Base-by-base conservation (phyloP, 2,888 invertebrate genomes). In the Amiota communis region DNA sequence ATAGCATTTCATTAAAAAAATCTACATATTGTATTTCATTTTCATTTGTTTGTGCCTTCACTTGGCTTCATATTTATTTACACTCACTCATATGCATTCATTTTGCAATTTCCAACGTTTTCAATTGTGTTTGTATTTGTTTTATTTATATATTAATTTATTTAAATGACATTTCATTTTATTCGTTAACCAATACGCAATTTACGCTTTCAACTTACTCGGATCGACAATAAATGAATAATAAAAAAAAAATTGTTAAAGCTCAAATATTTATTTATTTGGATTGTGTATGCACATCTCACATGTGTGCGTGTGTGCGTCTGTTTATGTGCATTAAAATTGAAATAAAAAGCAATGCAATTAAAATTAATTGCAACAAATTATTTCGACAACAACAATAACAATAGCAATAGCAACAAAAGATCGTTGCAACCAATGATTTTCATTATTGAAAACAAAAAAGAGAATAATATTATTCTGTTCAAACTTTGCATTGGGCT, bases 341-440 rank as follows among this genome's bases (percentile, higher is more conserved):
- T 78, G 83, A 82, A 77, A 74, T 80, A 76, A 77, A 80, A 79
- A 76, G 73, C 81, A 81, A 80, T 80, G 79, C 81, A 83, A 83
- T 83, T 83, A 82, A 84, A 84, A 82, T 82, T 84, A 83, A 83
- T 83, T 83, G 82, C 79, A 80, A 71, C 75, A 78, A 82, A 83
- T 83, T 83, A 81, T 82, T 72, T 80, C n/a, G 51, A n/a, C 49
- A n/a, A 63, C 20, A 75, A 12, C 65, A 57, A 23, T 63, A 76
- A 74, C 68, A 75, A 64, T 56, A 72, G 48, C 48, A 63, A 53
- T 56, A 71, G 36, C 23, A 73, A 64, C 2, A 46, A 71, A 49
- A 46, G 49, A 23, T 36, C 36, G 36, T 36, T 36, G 36, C 36
- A 6, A 2, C 6, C 36, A 2, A 36, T 36, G 36, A 36, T 36